Base-by-base conservation (phyloP, 2,888 invertebrate species). In the Diadromus collaris region DNA sequence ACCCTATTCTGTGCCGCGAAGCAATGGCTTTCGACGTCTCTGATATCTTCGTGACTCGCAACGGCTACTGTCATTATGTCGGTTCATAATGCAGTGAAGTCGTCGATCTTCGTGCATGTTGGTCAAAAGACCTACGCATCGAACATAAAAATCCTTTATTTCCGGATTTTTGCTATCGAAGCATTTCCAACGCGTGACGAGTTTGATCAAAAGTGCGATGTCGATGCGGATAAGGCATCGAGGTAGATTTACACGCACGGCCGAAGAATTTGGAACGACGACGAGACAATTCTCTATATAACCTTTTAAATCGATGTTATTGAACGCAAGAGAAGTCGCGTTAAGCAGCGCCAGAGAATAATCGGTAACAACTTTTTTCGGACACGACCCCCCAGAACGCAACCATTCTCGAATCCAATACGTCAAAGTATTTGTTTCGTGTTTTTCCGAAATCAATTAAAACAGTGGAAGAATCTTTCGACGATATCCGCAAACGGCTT, bases 201-300 rank as follows among this genome's bases (percentile, higher is more conserved):
- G 48, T 44, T 82, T 82, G 0, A 85, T 82, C n/a, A 85, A 73
- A 67, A 85, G 85, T 0, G 85, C 83, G 29, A 86, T 83, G 69
- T 86, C 84, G 13, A 83, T 67, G 27, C 84, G 78, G 13, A 85
- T 68, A 24, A 75, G 48, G 64, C 80, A 79, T 16, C 32, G 21
- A 58, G 72, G 73, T n/a, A 34, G 46, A 16, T 65, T 67, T 21
- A 65, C 60, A 41, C 48, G 65, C 32, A 69, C 19, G 9, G 65
- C 24, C 6, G 13, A 60, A 58, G 27, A 21, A 4, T 13, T 34
- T 5, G 21, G 41, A n/a, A 68, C 16, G 38, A 61, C 61, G 6
- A 70, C 10, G 6, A 83, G 65, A 51, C 81, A 81, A 13, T 72
- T 63, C n/a, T 78, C 70, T 10, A 82, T 63, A 41, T 83, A 83